phyloP scores from a whole-genome alignment of 2,797 vertebrate genomes.

The Sebastiscus albofasciatus region DNA sequence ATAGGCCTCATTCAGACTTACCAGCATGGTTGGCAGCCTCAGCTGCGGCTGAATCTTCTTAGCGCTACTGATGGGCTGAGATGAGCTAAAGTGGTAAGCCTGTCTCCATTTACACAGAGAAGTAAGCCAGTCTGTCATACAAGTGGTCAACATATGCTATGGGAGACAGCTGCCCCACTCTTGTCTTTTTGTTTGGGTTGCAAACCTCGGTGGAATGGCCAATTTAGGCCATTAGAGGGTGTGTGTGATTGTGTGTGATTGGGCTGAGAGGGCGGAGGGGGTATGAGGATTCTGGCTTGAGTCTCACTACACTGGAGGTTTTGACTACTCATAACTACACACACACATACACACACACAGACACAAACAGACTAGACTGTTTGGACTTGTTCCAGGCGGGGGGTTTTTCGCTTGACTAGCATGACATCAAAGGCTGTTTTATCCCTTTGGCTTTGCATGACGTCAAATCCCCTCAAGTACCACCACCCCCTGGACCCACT shows the following conservation, averaged over 20 bases:
- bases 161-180: constrained; percentile 60
- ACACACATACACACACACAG: constrained; percentile 34
- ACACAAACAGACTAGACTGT: constrained; percentile 44
- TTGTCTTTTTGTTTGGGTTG: constrained; percentile 59
- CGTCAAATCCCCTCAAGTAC: constrained; percentile 57
- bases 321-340: constrained; percentile 59
- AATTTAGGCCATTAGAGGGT: constrained; percentile 72
- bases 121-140: constrained; percentile 58
- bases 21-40: constrained; percentile 80
- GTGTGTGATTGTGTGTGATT: constrained; percentile 52
- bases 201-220: constrained; percentile 57
- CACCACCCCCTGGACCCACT: constrained; percentile 40
- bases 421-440: constrained; percentile 68
- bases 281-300: constrained; percentile 4
- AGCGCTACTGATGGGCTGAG: constrained; percentile 68
- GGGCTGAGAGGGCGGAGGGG: constrained; percentile 5
- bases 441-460: constrained; percentile 53
- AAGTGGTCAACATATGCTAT: constrained; percentile 70
- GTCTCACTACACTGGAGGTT: constrained; percentile 9
- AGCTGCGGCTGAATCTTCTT: constrained; percentile 63
- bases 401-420: constrained; percentile 52
- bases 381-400: constrained; percentile 55
- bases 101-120: constrained; percentile 63
- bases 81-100: constrained; percentile 71
- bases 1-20: constrained; percentile 80